A percentile compares a stretch with the other conserved stretches of the same genome.
These are phyloP conservation scores for Schizothorax lantsangensis DNA, from an alignment of 2,797 vertebrate genomes.

Conservation along the genomic window DNA sequence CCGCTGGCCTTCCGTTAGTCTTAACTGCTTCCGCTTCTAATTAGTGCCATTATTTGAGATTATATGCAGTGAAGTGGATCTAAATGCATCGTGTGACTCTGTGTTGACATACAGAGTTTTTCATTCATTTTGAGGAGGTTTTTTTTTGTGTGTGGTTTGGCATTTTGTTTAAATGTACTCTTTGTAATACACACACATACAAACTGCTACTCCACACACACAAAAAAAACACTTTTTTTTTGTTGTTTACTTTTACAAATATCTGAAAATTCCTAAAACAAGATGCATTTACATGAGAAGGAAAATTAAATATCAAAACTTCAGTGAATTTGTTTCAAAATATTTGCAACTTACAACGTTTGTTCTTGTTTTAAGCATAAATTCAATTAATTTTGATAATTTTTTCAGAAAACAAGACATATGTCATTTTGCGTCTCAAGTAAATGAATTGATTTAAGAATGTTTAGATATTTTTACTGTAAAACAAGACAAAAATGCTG, in stretches of 20 bases:
- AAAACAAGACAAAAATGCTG: background rate
- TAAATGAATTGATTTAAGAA: too few relatives aligned
- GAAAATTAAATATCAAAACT: background rate
- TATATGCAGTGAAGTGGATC: constrained; percentile 27
- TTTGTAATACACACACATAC: background rate
- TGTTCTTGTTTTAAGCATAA: background rate
- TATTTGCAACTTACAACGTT: background rate
- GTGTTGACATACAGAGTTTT: constrained; percentile 14
- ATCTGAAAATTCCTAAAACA: background rate
- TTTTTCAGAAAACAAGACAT: too few relatives aligned
- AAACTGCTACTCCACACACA: background rate
- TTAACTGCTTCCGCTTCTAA: constrained; percentile 34
- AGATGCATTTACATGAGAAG: background rate
- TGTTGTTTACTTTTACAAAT: background rate
- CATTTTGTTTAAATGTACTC: background rate
- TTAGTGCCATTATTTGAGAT: constrained; percentile 46
- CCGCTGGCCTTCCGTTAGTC: constrained; percentile 24
- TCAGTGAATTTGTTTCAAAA: too few relatives aligned
- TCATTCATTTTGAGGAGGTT: background rate
- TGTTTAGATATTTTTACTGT: too few relatives aligned
- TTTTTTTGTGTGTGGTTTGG: background rate
- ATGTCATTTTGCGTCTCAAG: too few relatives aligned
- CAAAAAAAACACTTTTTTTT: too few relatives aligned
- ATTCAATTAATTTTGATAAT: background rate
- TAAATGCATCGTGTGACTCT: too few relatives aligned